Percentiles rank a stretch among this genome's conserved stretches.
Evolutionary conservation across 2,113 vertebrate species (phyloP).

Genomic region (Lepus europaeus): DNA sequence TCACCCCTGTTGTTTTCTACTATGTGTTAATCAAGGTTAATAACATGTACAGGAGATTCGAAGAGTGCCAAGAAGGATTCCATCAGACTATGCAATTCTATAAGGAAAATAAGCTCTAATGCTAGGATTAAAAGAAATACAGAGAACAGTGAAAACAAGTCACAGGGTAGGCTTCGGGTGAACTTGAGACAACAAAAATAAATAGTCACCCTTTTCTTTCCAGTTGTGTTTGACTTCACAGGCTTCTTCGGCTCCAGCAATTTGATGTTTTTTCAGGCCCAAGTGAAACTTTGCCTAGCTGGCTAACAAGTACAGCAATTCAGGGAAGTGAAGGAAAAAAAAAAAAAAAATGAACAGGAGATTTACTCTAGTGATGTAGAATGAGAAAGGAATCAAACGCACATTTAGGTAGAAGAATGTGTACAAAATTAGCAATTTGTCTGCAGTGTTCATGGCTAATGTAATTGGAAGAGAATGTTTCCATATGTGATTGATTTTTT

Average conservation of each 20-base stretch:
- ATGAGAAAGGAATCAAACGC: constrained; percentile 3
- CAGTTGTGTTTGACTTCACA: constrained; percentile 55
- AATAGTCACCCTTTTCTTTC: constrained; percentile 56
- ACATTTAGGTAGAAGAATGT: constrained; percentile 31
- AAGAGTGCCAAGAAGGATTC: constrained; percentile 11
- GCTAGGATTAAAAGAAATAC: constrained; percentile 56
- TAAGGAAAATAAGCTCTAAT: constrained; percentile 61
- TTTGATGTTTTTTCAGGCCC: background rate
- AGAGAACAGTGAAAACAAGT: constrained; percentile 43
- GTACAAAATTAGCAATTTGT: constrained; percentile 15
- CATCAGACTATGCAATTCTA: constrained; percentile 37
- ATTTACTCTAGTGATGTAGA: background rate
- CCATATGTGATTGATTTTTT: constrained; percentile 58
- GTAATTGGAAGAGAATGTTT: constrained; percentile 67
- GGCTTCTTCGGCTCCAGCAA: constrained; percentile 23
- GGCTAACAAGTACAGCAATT: constrained; percentile 14
- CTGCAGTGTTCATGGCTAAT: constrained; percentile 46
- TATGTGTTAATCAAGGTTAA: constrained; percentile 59
- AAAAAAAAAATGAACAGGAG: background rate
- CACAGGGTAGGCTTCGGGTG: background rate
- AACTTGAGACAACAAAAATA: constrained; percentile 67
- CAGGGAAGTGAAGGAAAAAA: background rate
- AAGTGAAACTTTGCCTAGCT: constrained; percentile 40
- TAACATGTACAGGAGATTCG: constrained; percentile 1
- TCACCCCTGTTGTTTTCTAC: constrained; percentile 28